These are phyloP conservation scores for Daktulosphaira vitifoliae DNA, from an alignment of 1,140 invertebrate species.

Conservation along the genomic window DNA sequence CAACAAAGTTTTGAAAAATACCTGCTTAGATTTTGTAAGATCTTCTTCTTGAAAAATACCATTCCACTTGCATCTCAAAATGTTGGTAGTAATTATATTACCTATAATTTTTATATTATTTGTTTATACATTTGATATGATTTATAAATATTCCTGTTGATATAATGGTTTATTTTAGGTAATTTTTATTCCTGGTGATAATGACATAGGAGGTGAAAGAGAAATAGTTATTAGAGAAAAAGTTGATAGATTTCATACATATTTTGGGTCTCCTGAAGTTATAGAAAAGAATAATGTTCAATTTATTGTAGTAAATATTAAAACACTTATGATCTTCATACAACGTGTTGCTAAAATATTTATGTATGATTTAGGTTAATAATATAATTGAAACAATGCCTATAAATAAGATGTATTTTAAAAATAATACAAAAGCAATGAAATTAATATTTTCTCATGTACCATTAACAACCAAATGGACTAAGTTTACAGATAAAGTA, in stretches of 20 bases:
- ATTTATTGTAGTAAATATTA: slow-evolving; percentile 49
- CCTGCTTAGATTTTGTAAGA: slow-evolving; percentile 57
- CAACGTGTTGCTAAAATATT: not conserved
- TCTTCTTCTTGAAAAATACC: slow-evolving; percentile 48
- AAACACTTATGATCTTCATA: not conserved
- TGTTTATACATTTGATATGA: not conserved
- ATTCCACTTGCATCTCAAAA: slow-evolving; percentile 38
- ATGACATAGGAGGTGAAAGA: slow-evolving; percentile 85
- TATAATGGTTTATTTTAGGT: no score
- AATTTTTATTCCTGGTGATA: slow-evolving; percentile 84
- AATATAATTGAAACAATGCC: slow-evolving; percentile 22
- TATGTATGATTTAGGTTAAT: slow-evolving; percentile 3
- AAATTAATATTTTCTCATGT: slow-evolving; percentile 34
- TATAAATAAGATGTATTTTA: not conserved
- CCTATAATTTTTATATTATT: not conserved
- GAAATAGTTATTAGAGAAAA: slow-evolving; percentile 64
- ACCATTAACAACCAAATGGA: slow-evolving; percentile 22
- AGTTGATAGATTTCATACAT: slow-evolving; percentile 64
- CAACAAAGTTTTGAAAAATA: slow-evolving; percentile 60
- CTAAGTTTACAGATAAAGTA: slow-evolving; percentile 17
- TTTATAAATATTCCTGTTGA: not conserved
- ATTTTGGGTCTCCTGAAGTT: slow-evolving; percentile 60
- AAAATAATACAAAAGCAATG: slow-evolving; percentile 21
- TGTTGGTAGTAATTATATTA: not conserved
- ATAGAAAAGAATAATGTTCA: slow-evolving; percentile 51